phyloP scores from a whole-genome alignment of 2,797 vertebrate genomes.

The Danio jaintianensis region DNA sequence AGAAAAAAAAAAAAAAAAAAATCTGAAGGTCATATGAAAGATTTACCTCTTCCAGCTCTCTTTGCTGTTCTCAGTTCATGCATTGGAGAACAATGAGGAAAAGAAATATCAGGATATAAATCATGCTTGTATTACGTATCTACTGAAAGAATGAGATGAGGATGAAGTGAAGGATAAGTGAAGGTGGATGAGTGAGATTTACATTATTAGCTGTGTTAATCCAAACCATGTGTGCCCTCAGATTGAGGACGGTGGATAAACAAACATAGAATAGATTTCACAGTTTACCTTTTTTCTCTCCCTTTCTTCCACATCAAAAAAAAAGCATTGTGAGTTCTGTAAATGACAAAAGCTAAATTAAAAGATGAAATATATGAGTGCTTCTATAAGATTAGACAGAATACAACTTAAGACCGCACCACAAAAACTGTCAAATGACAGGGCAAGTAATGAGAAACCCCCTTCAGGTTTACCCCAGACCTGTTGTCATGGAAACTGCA shows the following conservation, averaged over 20 bases:
- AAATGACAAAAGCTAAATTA: neutral
- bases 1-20: no score
- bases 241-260: constrained; percentile 47
- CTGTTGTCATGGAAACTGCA: constrained; percentile 56
- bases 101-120: constrained; percentile 7
- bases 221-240: constrained; percentile 6
- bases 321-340: constrained; percentile 74
- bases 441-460: constrained; percentile 35
- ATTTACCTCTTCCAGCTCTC: constrained; percentile 74
- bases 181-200: constrained; percentile 46
- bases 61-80: constrained; percentile 66
- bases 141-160: constrained; percentile 21
- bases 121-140: neutral
- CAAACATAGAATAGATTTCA: neutral
- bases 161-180: constrained; percentile 26
- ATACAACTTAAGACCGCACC: constrained; percentile 26
- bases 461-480: constrained; percentile 17
- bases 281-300: constrained; percentile 71
- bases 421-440: constrained; percentile 15
- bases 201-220: constrained; percentile 45
- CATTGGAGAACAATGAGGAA: neutral
- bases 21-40: neutral
- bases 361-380: neutral
- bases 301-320: constrained; percentile 66
- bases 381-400: neutral